These are phyloP conservation scores for Typhlichthys eigenmanni DNA, from an alignment of 2,797 vertebrate genomes.

Conservation along the genomic window DNA sequence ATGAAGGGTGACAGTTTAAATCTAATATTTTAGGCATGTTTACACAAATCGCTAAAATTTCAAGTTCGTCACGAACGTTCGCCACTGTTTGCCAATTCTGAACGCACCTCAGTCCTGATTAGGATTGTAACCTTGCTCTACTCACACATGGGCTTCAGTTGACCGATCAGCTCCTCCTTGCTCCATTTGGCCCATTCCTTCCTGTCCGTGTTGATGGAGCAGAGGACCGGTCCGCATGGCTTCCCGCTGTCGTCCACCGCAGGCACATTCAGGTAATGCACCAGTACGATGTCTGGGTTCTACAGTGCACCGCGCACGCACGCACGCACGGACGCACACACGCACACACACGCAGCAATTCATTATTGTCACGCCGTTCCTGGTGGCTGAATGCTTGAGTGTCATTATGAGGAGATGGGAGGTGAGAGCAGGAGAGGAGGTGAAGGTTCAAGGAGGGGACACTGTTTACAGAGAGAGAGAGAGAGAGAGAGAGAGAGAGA, in stretches of 20 bases:
- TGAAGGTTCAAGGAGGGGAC: slow-evolving; percentile 5
- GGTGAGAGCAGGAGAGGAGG: background rate
- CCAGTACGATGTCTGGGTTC: slow-evolving; percentile 98
- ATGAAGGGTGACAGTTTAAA: no score
- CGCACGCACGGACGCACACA: slow-evolving; percentile 11
- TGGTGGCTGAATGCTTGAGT: no score
- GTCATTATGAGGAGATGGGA: background rate
- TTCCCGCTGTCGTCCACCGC: slow-evolving; percentile 98
- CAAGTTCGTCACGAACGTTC: no score
- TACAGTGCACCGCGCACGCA: slow-evolving; percentile 47
- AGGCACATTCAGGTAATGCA: slow-evolving; percentile 97
- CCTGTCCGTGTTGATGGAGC: slow-evolving; percentile 97
- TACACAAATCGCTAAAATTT: no score
- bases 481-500: slow-evolving; percentile 26
- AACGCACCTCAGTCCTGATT: no score
- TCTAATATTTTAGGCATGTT: no score
- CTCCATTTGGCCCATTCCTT: slow-evolving; percentile 99
- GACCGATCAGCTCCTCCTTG: slow-evolving; percentile 95
- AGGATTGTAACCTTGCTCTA: slow-evolving; percentile 4
- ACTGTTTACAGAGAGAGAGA: slow-evolving; percentile 21
- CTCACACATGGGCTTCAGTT: slow-evolving; percentile 99
- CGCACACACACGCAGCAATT: slow-evolving; percentile 21
- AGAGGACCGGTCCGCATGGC: slow-evolving; percentile 93
- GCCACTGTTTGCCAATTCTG: no score
- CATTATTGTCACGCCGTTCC: background rate